Base-by-base conservation (phyloP, 92 coral and sea anemone genomes). In the Pocillopora meandrina region DNA sequence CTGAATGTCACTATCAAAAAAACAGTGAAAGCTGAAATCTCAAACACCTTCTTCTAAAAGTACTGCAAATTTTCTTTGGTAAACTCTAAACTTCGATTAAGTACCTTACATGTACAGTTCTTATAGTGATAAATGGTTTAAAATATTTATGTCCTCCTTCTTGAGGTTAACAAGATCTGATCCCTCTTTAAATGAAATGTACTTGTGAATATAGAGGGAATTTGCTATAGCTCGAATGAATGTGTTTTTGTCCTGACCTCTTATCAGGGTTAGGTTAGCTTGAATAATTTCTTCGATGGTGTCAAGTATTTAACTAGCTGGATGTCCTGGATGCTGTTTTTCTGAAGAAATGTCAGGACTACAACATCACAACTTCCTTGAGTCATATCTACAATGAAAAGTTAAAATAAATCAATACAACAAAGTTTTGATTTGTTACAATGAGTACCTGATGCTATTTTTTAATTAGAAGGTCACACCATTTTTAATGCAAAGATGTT, bases 361-460 rank as follows among this genome's bases (percentile, higher is more conserved):
- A 77, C 35, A 15, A 35, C 81, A 2, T 64, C 83, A 23, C 83
- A 79, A 55, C 83, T 79, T 35, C 62, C 65, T 64, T 65, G 73
- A 52, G 49, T 78, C 82, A 64, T 36, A 78, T 63, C 82, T 78
- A 21, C 19, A 78, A 33, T 19, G 19, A 78, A 65, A 76, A 60
- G 26, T 75, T 58, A 75, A 60, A 17, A n/a, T 58, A 59, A 58
- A 59, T 17, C 67, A 6, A 1, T 2, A 62, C n/a, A 7, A 23
- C 1, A 7, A 62, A 17, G n/a, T 1, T 62, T 4, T 17, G 15
- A 7, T 17, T 23, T 62, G 67, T 62, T 62, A 23, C 60, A 62
- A 75, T n/a, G n/a, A n/a, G n/a, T n/a, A n/a, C n/a, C n/a, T 75
- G 14, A 59, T 75, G 60, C 26, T 75, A 75, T 56, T 1, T 62